Evolutionary conservation across 2,797 vertebrate genomes (phyloP).

Genomic region (Muscicapa comitata): DNA sequence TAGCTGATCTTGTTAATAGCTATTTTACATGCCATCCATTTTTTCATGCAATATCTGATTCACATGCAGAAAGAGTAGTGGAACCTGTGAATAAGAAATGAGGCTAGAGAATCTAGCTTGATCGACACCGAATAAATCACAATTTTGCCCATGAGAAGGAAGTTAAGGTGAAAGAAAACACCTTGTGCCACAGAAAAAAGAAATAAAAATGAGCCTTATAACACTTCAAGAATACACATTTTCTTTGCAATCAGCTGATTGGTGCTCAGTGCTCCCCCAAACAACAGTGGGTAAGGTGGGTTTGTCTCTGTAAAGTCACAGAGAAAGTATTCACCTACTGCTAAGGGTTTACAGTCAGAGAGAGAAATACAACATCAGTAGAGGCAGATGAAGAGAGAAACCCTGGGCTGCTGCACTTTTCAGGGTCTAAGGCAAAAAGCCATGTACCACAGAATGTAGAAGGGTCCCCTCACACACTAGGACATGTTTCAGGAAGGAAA

Average conservation of each 20-base stretch:
- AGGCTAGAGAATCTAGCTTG: neutral
- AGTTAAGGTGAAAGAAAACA: conserved; percentile 1
- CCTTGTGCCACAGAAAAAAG: neutral
- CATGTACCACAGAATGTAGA: neutral
- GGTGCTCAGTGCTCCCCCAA: neutral
- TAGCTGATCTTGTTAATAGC: neutral
- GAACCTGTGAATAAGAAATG: neutral
- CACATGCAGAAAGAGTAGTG: neutral
- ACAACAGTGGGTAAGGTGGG: neutral
- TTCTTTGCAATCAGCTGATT: neutral
- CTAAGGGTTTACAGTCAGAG: neutral
- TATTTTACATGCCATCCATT: neutral
- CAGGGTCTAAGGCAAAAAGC: neutral
- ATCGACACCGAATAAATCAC: conserved; percentile 26
- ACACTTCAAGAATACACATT: neutral
- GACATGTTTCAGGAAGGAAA: neutral
- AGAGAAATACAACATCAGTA: neutral
- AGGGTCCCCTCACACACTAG: neutral
- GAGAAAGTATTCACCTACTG: neutral
- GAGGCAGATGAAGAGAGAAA: neutral
- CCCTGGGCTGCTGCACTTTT: neutral
- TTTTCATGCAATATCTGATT: neutral
- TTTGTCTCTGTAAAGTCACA: neutral
- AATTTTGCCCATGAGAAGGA: neutral
- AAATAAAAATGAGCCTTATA: neutral